A percentile compares a stretch with the other conserved stretches of the same genome.
phyloP scores from a whole-genome alignment of 1,140 invertebrate genomes.

The Ditylenchus dipsaci region DNA sequence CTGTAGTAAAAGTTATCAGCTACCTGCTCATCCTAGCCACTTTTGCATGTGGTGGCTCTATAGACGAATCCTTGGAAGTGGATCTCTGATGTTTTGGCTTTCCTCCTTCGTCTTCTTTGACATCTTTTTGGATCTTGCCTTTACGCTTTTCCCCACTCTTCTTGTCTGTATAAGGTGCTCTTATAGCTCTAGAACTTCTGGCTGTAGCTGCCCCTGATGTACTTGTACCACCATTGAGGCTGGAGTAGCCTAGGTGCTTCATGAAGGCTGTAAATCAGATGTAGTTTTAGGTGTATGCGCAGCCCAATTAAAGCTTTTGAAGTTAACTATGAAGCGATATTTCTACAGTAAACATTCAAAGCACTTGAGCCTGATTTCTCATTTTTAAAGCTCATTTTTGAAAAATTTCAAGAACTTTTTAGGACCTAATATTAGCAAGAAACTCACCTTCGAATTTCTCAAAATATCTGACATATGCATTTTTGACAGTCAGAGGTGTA shows the following conservation, averaged over 20 bases:
- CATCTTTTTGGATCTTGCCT: neutral
- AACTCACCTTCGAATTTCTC: neutral
- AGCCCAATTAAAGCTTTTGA: too few relatives aligned
- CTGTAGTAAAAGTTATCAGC: too few relatives aligned
- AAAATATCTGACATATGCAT: constrained; percentile 19
- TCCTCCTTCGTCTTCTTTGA: neutral
- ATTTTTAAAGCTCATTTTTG: neutral
- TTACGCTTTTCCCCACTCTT: constrained; percentile 12
- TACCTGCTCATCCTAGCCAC: neutral
- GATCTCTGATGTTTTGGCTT: neutral
- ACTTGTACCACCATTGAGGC: constrained; percentile 7
- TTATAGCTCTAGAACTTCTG: constrained; percentile 19
- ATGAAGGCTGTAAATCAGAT: constrained; percentile 36
- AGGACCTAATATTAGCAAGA: neutral
- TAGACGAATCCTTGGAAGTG: constrained; percentile 9
- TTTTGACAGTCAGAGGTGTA: constrained; percentile 24
- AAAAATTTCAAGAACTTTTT: neutral
- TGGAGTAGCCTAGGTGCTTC: constrained; percentile 33
- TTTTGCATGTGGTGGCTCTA: constrained; percentile 1
- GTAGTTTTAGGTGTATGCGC: too few relatives aligned
- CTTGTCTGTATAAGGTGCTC: constrained; percentile 10
- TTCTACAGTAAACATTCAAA: too few relatives aligned
- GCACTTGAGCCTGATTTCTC: constrained; percentile 20
- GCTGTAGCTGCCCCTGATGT: constrained; percentile 3
- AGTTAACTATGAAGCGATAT: too few relatives aligned